phyloP scores from a whole-genome alignment of 2,888 invertebrate species.

The Aleiodes leptofemur region DNA sequence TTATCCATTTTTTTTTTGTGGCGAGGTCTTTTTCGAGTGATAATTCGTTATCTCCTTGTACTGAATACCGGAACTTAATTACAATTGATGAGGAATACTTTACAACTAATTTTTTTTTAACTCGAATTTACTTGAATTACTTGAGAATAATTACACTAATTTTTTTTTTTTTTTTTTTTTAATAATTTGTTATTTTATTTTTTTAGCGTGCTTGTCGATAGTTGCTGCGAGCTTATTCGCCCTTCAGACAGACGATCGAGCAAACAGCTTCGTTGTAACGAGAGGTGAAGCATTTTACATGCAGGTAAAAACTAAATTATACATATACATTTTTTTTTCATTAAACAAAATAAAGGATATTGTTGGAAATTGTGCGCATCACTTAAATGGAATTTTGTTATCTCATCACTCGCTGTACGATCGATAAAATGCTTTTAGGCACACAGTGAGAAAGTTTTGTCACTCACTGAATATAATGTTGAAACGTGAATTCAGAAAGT shows the following conservation, averaged over 20 bases:
- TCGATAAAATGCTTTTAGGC: neutral
- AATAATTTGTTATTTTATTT: conserved; percentile 39
- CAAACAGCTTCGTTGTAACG: conserved; percentile 84
- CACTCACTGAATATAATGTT: neutral
- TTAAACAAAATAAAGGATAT: neutral
- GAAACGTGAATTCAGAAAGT: neutral
- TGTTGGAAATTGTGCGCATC: no score
- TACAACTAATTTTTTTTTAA: neutral
- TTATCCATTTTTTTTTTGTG: neutral
- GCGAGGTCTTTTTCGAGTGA: neutral
- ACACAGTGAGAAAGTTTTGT: neutral
- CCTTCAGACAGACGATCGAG: conserved; percentile 87
- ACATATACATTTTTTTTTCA: conserved; percentile 3
- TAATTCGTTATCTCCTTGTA: conserved; percentile 21
- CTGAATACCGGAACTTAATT: conserved; percentile 20
- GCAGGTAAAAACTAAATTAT: conserved; percentile 79
- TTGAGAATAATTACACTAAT: conserved; percentile 4
- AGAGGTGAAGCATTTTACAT: conserved; percentile 92
- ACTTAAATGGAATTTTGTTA: neutral
- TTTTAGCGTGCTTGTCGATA: conserved; percentile 87
- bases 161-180: conserved; percentile 68
- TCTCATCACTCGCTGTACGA: neutral
- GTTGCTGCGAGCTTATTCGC: conserved; percentile 90
- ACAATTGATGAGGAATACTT: neutral
- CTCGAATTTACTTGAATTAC: neutral